Evolutionary conservation across 1,140 invertebrate genomes (phyloP).

Genomic region (Eurosta solidaginis): DNA sequence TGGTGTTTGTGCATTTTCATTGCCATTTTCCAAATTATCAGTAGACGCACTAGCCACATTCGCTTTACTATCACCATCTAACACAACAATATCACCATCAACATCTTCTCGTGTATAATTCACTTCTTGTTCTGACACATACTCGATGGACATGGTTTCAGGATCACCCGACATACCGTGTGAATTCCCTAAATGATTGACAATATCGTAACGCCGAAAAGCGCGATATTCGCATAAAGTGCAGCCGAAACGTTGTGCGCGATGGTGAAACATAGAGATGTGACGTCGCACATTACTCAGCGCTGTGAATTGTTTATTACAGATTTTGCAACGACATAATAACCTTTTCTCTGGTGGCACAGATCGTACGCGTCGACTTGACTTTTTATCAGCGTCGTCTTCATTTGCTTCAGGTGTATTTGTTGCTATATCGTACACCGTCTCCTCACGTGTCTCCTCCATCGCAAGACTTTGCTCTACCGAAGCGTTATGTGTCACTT

Average conservation of each 20-base stretch:
- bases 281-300: constrained; percentile 62
- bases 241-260: constrained; percentile 63
- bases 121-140: constrained; percentile 51
- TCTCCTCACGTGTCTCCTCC: not conserved
- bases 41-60: not conserved
- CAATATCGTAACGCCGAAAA: constrained; percentile 63
- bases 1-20: not conserved
- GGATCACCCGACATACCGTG: constrained; percentile 57
- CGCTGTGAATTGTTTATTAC: constrained; percentile 57
- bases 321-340: constrained; percentile 55
- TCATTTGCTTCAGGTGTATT: constrained; percentile 2
- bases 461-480: not conserved
- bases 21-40: not conserved
- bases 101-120: constrained; percentile 55
- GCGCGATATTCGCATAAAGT: constrained; percentile 65
- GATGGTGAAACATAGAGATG: constrained; percentile 64
- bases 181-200: constrained; percentile 63
- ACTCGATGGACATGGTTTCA: constrained; percentile 47
- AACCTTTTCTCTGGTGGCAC: constrained; percentile 49
- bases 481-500: not conserved
- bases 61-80: constrained; percentile 29
- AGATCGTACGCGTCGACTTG: constrained; percentile 29
- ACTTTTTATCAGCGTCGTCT: not conserved
- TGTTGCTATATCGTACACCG: not conserved
- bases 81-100: constrained; percentile 52